These are phyloP conservation scores for Drosophila pallidifrons DNA, from an alignment of 1,140 invertebrate species.

Conservation along the genomic window DNA sequence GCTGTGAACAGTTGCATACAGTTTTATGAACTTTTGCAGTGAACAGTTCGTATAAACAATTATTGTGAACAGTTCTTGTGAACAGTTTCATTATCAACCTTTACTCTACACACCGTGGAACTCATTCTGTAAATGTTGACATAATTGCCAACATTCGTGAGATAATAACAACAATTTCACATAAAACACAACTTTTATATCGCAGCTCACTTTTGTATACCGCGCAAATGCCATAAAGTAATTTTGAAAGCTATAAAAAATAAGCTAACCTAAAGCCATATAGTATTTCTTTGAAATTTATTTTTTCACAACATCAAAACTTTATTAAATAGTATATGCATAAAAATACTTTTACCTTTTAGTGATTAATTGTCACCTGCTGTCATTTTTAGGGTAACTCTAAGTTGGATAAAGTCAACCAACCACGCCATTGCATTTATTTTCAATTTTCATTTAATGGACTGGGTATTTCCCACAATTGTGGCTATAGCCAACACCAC, in stretches of 20 bases:
- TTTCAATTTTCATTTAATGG: not conserved
- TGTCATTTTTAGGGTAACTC: not conserved
- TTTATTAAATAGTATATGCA: no score
- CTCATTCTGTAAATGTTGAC: not conserved
- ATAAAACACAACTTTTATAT: not conserved
- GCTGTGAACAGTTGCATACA: no score
- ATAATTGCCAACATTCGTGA: not conserved
- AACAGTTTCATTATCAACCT: not conserved
- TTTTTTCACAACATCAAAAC: no score
- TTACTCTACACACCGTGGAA: not conserved
- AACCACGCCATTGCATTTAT: not conserved
- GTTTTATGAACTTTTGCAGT: no score
- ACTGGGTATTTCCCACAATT: not conserved
- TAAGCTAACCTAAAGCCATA: no score
- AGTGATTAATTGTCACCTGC: no score
- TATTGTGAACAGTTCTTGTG: no score
- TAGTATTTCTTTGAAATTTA: no score
- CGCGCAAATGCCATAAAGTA: not conserved
- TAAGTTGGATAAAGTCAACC: not conserved
- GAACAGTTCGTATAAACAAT: no score
- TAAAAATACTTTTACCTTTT: no score
- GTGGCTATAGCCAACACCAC: conserved; percentile 7
- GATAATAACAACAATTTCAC: conserved; percentile 4
- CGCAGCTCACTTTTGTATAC: conserved; percentile 1
- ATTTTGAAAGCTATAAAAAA: not conserved